Conservation (phyloP, 1,140 invertebrate species). For the Dinothrombium tinctorium region DNA sequence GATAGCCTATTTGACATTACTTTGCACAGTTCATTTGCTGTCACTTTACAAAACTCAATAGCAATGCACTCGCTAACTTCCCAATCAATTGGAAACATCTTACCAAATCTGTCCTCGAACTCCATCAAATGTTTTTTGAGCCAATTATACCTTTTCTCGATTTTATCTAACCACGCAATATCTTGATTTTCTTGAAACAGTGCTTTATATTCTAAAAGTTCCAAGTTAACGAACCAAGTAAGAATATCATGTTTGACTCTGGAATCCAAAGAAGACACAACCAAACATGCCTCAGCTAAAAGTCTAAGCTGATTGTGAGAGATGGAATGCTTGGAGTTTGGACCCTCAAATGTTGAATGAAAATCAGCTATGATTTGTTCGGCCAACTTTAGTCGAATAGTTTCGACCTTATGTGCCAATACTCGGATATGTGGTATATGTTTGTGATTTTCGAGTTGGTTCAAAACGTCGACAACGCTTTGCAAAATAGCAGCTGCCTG, state of each 20-base stretch:
- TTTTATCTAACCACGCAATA: conserved; percentile 80
- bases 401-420: conserved; percentile 50
- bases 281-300: conserved; percentile 69
- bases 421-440: conserved; percentile 66
- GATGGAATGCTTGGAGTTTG: conserved; percentile 34
- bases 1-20: conserved; percentile 55
- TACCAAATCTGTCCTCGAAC: conserved; percentile 75
- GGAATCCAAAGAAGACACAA: conserved; percentile 62
- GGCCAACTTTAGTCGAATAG: conserved; percentile 58
- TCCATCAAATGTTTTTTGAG: conserved; percentile 86
- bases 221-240: conserved; percentile 70
- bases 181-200: conserved; percentile 87
- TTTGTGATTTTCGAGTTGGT: conserved; percentile 58
- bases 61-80: conserved; percentile 81
- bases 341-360: conserved; percentile 60
- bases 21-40: conserved; percentile 45
- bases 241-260: conserved; percentile 63
- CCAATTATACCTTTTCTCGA: conserved; percentile 77
- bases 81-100: conserved; percentile 77
- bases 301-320: conserved; percentile 30
- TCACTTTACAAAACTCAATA: conserved; percentile 63
- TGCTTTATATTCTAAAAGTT: conserved; percentile 75
- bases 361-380: conserved; percentile 85
- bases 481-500: conserved; percentile 87
- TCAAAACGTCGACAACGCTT: conserved; percentile 80